Evolutionary conservation across 1,140 invertebrate species (phyloP), one percentile per base, ranked within the genome.

Genomic region (Euwallacea fornicatus): DNA sequence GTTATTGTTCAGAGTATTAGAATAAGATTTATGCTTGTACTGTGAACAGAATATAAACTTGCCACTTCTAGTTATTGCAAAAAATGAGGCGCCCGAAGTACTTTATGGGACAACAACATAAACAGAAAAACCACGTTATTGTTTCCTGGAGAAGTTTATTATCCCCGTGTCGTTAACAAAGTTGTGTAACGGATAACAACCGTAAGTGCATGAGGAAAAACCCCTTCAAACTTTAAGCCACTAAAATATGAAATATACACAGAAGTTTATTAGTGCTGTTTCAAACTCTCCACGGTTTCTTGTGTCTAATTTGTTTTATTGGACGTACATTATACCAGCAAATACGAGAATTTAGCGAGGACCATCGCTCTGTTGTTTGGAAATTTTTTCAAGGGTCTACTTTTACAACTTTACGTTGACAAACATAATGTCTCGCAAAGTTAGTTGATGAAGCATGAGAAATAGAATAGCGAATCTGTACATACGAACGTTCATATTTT

Each of bases 171-270:
- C 7, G 42, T 47, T 47, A 47, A 61, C 59, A 42, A 63, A 63
- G 60, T 63, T 63, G 42, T 46, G 46, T 47, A 47, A 47, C 60
- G 44, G 16, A 63, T 63, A n/a, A 46, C 7, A 13, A 46, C 8
- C 13, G 60, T 63, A 63, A 63, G 60, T 47, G 60, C 42, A 63
- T 8, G 9, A 33, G 44, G 42, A 63, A 63, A 63, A 63, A 63
- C 42, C 60, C 13, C 43, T 63, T 46, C 10, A 44, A 63, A 63
- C 60, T 63, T 63, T 59, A 42, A 10, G 41, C 13, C 33, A 59
- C 33, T 59, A 21, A 59, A 59, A 59, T 59, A 59, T 59, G 56
- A 59, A 59, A 59, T 42, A 59, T 11, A 59, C 56, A 59, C 10
- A 15, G 13, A 59, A 59, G 9, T 59, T 59, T 59, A 59, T 59